Evolutionary conservation across 2,888 invertebrate species (phyloP).

Genomic region (Teleogryllus oceanicus): DNA sequence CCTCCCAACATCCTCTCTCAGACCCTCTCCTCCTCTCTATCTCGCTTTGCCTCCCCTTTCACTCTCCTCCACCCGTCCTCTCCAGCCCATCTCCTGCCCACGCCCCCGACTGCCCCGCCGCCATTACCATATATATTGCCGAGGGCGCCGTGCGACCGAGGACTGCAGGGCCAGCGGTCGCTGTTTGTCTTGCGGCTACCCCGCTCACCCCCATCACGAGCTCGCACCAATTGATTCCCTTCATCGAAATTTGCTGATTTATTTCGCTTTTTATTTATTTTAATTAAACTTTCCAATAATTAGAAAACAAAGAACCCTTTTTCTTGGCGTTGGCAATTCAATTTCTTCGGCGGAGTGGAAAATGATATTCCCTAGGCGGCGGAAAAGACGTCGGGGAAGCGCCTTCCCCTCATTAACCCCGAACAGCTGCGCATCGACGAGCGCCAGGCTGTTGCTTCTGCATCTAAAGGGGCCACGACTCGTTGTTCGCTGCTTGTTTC

Average conservation of each 20-base stretch:
- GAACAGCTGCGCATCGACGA: too few relatives aligned
- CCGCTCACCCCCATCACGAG: not conserved
- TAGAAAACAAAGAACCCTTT: not conserved
- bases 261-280: slow-evolving; percentile 18
- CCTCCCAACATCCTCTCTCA: not conserved
- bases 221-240: not conserved
- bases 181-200: not conserved
- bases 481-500: too few relatives aligned
- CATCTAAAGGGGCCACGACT: too few relatives aligned
- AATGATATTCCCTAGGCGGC: too few relatives aligned
- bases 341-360: not conserved
- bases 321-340: not conserved
- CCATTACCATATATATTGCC: slow-evolving; percentile 1
- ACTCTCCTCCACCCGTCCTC: not conserved
- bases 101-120: not conserved
- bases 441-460: too few relatives aligned
- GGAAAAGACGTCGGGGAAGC: too few relatives aligned
- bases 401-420: too few relatives aligned
- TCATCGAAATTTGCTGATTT: not conserved
- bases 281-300: not conserved
- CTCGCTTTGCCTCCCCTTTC: not conserved
- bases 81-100: not conserved
- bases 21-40: not conserved
- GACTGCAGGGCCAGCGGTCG: not conserved
- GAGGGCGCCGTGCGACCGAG: not conserved